Percentiles rank a stretch among this genome's conserved stretches.
These are phyloP conservation scores for Cepaea hortensis DNA, from an alignment of 2,888 invertebrate genomes.

Conservation along the genomic window DNA sequence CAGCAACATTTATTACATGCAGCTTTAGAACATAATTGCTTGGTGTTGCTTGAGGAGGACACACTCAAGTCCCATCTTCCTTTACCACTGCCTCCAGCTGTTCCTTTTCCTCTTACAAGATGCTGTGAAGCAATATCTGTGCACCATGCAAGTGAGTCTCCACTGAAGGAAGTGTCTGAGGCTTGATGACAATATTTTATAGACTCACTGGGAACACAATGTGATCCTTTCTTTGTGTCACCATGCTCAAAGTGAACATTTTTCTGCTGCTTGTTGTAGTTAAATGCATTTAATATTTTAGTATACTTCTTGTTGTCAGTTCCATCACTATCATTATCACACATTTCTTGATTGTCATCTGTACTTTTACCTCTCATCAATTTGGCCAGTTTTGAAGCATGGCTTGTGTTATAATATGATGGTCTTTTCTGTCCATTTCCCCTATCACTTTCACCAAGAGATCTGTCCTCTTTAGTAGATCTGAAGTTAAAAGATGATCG, in stretches of 20 bases:
- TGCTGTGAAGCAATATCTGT: not conserved
- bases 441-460: constrained; percentile 23
- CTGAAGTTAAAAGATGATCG: not conserved
- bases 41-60: not conserved
- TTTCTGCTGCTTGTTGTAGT: not conserved
- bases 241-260: not conserved
- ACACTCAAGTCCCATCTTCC: not conserved
- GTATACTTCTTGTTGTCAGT: not conserved
- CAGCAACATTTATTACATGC: not conserved
- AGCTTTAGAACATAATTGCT: not conserved
- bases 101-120: not conserved
- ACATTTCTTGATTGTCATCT: not conserved
- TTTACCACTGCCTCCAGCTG: too few relatives aligned
- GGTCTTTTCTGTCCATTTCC: not conserved
- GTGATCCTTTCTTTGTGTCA: not conserved
- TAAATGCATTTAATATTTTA: constrained; percentile 22
- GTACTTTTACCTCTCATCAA: constrained; percentile 39
- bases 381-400: constrained; percentile 46
- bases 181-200: not conserved
- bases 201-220: not conserved
- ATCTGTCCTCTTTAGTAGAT: constrained; percentile 33
- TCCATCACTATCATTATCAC: not conserved
- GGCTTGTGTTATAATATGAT: constrained; percentile 4
- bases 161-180: not conserved
- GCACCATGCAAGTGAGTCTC: not conserved